Conservation (phyloP, 30 jellyfish, hydroid and myxozoan genomes). For the Rhopilema esculentum region DNA sequence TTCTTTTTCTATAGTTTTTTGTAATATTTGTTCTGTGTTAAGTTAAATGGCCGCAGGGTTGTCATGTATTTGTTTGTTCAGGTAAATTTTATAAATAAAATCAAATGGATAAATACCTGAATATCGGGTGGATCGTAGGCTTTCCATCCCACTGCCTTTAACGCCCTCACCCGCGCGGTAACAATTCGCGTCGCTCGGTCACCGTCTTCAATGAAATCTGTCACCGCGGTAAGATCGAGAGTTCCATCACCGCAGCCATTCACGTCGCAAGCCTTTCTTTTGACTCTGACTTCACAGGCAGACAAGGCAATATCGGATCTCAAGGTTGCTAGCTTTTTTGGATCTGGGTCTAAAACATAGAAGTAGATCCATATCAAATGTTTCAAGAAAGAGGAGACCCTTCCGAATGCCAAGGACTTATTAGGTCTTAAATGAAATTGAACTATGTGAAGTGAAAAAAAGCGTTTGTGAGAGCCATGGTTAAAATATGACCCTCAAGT, state of each 20-base stretch:
- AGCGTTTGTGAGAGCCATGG: too few species aligned
- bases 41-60: too few species aligned
- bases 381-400: neutral
- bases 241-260: conserved; percentile 63
- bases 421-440: too few species aligned
- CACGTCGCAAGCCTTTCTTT: conserved; percentile 28
- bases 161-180: conserved; percentile 59
- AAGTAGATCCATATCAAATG: neutral
- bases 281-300: conserved; percentile 62
- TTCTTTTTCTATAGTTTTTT: too few species aligned
- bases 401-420: too few species aligned
- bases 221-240: conserved; percentile 56
- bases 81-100: neutral
- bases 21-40: too few species aligned
- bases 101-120: conserved; percentile 20
- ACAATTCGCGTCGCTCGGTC: conserved; percentile 64
- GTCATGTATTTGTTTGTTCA: too few species aligned
- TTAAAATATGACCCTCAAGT: too few species aligned
- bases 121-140: conserved; percentile 77
- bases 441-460: too few species aligned
- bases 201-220: conserved; percentile 74
- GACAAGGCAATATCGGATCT: conserved; percentile 66
- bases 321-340: conserved; percentile 74
- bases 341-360: conserved; percentile 64
- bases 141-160: conserved; percentile 74